These are phyloP conservation scores for Oegoconia quadripuncta DNA, from an alignment of 2,888 invertebrate genomes.

Conservation along the genomic window DNA sequence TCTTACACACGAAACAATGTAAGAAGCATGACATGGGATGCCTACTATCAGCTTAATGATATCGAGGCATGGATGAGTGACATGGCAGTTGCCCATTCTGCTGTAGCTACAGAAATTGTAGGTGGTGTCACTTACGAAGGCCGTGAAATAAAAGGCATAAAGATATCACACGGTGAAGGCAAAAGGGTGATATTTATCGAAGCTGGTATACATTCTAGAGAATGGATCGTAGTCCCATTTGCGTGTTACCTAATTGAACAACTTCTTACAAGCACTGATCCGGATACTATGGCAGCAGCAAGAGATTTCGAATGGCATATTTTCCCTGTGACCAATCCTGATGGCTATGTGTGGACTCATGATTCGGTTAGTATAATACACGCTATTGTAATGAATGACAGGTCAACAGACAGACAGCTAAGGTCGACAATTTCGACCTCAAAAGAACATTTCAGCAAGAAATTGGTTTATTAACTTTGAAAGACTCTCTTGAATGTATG, in stretches of 20 bases:
- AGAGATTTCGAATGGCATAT: slow-evolving; percentile 85
- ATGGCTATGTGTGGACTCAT: slow-evolving; percentile 86
- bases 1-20: slow-evolving; percentile 37
- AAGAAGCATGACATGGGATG: slow-evolving; percentile 73
- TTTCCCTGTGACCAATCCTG: slow-evolving; percentile 87
- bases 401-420: too few relatives aligned
- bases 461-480: too few relatives aligned
- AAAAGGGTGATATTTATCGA: slow-evolving; percentile 55
- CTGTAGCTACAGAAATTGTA: slow-evolving; percentile 52
- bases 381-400: not conserved
- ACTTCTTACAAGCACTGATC: slow-evolving; percentile 75
- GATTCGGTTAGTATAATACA: slow-evolving; percentile 51
- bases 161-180: slow-evolving; percentile 57
- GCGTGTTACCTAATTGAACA: slow-evolving; percentile 81
- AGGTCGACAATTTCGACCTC: too few relatives aligned
- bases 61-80: slow-evolving; percentile 80
- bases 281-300: slow-evolving; percentile 62
- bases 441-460: too few relatives aligned
- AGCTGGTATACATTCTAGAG: slow-evolving; percentile 84
- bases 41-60: slow-evolving; percentile 79
- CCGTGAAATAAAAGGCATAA: slow-evolving; percentile 64
- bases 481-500: too few relatives aligned
- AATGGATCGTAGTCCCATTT: slow-evolving; percentile 85
- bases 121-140: slow-evolving; percentile 71
- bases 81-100: slow-evolving; percentile 61